phyloP scores from a whole-genome alignment of 2,888 invertebrate genomes.

The Papilio gigon region DNA sequence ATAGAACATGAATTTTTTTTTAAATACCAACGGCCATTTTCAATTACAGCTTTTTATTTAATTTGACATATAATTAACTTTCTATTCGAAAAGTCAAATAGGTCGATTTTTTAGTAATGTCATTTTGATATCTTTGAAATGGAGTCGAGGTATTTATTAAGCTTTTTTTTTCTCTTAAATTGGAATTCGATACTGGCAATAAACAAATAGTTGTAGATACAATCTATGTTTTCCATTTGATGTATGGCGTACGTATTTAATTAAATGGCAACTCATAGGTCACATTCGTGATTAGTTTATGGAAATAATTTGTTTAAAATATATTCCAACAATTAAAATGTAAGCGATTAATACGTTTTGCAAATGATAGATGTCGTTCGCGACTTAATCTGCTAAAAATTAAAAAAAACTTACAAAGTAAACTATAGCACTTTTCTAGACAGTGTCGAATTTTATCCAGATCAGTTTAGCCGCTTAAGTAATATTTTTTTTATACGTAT shows the following conservation, averaged over 20 bases:
- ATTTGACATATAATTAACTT: too few relatives aligned
- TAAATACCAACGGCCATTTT: neutral
- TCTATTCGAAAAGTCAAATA: too few relatives aligned
- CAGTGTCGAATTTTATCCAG: too few relatives aligned
- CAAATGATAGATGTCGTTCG: neutral
- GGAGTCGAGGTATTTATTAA: neutral
- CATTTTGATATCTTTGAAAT: neutral
- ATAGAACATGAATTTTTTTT: neutral
- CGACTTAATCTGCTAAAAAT: too few relatives aligned
- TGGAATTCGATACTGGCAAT: neutral
- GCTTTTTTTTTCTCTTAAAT: neutral
- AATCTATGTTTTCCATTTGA: slow-evolving; percentile 12
- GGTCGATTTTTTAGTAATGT: neutral
- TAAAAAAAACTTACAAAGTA: too few relatives aligned
- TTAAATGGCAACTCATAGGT: slow-evolving; percentile 25
- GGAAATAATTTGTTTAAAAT: slow-evolving; percentile 25
- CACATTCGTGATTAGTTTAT: slow-evolving; percentile 36
- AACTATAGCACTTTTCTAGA: too few relatives aligned
- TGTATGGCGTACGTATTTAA: slow-evolving; percentile 16
- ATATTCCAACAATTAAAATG: neutral
- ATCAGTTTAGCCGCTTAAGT: too few relatives aligned
- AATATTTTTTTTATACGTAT: neutral
- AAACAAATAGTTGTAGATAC: neutral
- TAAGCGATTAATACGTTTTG: too few relatives aligned
- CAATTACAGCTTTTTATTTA: neutral